Percentiles rank a stretch among this genome's conserved stretches.
Evolutionary conservation across 2,888 invertebrate genomes (phyloP).

Genomic region (Gastrophysa polygoni): DNA sequence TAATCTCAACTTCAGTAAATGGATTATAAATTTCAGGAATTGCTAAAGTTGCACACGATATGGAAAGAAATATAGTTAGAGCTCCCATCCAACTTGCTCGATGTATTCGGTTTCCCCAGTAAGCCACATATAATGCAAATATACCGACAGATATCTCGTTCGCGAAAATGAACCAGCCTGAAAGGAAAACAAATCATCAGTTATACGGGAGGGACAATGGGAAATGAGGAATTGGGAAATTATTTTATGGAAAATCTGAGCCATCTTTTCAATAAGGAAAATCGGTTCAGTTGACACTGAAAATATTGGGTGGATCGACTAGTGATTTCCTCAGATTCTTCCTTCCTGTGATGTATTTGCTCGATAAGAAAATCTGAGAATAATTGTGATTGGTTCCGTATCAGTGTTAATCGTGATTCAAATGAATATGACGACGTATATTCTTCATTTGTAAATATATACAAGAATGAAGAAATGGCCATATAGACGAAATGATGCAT

Average conservation of each 20-base stretch:
- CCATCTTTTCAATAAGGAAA: not conserved
- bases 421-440: too few species aligned
- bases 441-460: too few species aligned
- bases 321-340: too few species aligned
- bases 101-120: conserved; percentile 66
- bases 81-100: conserved; percentile 66
- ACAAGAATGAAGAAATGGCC: too few species aligned
- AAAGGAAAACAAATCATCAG: conserved; percentile 37
- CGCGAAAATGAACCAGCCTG: conserved; percentile 65
- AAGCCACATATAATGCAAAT: conserved; percentile 62
- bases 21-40: conserved; percentile 63
- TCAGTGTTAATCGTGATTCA: too few species aligned
- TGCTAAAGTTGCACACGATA: conserved; percentile 60
- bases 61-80: conserved; percentile 62
- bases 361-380: too few species aligned
- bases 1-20: conserved; percentile 39
- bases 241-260: not conserved
- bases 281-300: not conserved
- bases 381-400: too few species aligned
- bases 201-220: not conserved
- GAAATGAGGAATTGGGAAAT: not conserved
- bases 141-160: conserved; percentile 63
- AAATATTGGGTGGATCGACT: too few species aligned
- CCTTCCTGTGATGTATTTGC: too few species aligned
- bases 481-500: too few species aligned